These are phyloP conservation scores for Brachypteracias leptosomus DNA, from an alignment of 2,113 vertebrate genomes.

Conservation along the genomic window DNA sequence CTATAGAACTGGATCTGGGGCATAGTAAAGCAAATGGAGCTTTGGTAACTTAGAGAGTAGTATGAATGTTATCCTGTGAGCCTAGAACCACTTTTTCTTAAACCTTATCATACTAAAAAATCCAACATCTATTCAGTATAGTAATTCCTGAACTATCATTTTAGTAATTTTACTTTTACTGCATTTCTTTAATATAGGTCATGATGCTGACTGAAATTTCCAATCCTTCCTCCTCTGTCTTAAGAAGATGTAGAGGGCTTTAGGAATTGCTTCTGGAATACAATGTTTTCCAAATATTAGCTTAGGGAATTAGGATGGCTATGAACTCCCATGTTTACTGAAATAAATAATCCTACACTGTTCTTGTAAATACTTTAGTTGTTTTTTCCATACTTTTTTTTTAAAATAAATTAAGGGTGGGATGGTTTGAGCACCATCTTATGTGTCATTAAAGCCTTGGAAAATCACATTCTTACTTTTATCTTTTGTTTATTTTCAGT, in stretches of 20 bases:
- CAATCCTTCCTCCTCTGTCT: background rate
- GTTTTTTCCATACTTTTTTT: background rate
- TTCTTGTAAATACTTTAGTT: background rate
- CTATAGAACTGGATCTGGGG: background rate
- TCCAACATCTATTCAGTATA: background rate
- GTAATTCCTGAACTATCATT: background rate
- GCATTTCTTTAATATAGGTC: background rate
- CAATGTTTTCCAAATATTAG: constrained; percentile 68
- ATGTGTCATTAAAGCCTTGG: constrained; percentile 1
- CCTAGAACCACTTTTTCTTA: background rate
- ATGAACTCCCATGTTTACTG: constrained; percentile 30
- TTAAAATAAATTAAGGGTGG: background rate
- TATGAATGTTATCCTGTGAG: background rate
- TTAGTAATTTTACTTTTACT: background rate
- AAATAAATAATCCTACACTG: constrained; percentile 58
- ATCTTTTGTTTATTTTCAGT: background rate
- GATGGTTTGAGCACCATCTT: constrained; percentile 20
- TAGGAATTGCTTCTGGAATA: constrained; percentile 57
- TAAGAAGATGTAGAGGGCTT: constrained; percentile 3
- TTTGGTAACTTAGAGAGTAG: background rate
- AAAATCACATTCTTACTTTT: background rate
- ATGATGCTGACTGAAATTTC: background rate
- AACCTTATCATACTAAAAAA: background rate
- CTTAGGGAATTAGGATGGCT: constrained; percentile 56
- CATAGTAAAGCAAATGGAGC: background rate